phyloP scores from a whole-genome alignment of 2,113 vertebrate genomes.

The Atlantisia rogersi region DNA sequence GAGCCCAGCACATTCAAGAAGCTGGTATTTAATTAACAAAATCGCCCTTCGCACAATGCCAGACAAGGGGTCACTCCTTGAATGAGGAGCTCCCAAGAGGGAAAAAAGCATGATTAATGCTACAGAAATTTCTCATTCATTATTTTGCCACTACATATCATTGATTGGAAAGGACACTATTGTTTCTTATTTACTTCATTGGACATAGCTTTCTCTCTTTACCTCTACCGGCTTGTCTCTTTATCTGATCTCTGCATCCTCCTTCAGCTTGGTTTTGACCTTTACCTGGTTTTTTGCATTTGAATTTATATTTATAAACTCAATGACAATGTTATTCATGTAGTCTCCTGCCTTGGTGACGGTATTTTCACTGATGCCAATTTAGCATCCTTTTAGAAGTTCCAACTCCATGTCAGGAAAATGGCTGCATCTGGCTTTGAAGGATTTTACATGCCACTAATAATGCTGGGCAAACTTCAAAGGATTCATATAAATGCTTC shows the following conservation, averaged over 20 bases:
- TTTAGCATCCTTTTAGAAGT: background rate
- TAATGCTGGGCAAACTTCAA: background rate
- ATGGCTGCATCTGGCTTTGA: background rate
- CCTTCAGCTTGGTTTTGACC: background rate
- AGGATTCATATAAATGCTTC: background rate
- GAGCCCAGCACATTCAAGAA: background rate
- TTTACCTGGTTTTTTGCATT: background rate
- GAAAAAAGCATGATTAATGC: background rate
- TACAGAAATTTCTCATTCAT: background rate
- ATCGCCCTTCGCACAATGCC: background rate
- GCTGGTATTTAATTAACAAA: conserved; percentile 43
- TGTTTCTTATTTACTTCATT: background rate
- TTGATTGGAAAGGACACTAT: background rate
- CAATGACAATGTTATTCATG: background rate
- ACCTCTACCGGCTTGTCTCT: background rate
- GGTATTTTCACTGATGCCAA: background rate
- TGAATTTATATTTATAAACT: background rate
- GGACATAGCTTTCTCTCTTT: background rate
- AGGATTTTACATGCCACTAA: background rate
- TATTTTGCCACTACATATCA: background rate
- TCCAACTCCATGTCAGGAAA: background rate
- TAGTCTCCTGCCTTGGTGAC: background rate
- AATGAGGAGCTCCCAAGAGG: conserved; percentile 5
- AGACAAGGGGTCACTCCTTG: conserved; percentile 6
- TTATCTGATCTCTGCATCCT: background rate